Conservation (phyloP, 2,888 invertebrate genomes). For the Clanis bilineata region DNA sequence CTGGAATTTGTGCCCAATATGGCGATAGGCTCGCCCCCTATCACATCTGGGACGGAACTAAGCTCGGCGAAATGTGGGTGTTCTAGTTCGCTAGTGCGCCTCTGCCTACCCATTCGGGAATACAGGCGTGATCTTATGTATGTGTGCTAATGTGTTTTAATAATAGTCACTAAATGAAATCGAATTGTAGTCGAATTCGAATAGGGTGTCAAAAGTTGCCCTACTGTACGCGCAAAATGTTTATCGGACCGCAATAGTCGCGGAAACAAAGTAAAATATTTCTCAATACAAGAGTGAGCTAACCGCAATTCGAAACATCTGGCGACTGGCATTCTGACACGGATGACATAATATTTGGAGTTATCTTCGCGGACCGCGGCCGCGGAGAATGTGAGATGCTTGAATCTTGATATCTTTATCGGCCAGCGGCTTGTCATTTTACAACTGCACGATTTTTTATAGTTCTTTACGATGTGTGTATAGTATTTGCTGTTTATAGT, state of each 20-base stretch:
- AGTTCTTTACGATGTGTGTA: background rate
- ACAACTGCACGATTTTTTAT: background rate
- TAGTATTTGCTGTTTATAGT: background rate
- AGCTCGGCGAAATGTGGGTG: too few relatives aligned
- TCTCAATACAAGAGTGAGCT: background rate
- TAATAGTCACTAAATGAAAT: too few relatives aligned
- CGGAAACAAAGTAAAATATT: background rate
- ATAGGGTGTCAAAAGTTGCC: too few relatives aligned
- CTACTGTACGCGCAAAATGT: background rate
- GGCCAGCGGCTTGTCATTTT: background rate
- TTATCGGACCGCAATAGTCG: background rate
- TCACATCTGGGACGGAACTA: too few relatives aligned
- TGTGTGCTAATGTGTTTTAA: too few relatives aligned
- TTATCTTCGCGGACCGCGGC: background rate
- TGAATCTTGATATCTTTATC: background rate
- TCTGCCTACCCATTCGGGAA: too few relatives aligned
- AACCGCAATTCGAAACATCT: background rate
- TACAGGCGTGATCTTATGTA: too few relatives aligned
- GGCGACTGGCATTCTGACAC: slow-evolving; percentile 2
- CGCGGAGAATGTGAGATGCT: background rate
- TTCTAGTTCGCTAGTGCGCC: too few relatives aligned
- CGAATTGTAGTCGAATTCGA: too few relatives aligned
- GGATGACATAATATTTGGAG: slow-evolving; percentile 8
- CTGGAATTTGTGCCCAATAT: too few relatives aligned
- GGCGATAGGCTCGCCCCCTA: too few relatives aligned